These are phyloP conservation scores for Entosphenus tridentatus DNA, from an alignment of 2,113 vertebrate genomes.

Conservation along the genomic window DNA sequence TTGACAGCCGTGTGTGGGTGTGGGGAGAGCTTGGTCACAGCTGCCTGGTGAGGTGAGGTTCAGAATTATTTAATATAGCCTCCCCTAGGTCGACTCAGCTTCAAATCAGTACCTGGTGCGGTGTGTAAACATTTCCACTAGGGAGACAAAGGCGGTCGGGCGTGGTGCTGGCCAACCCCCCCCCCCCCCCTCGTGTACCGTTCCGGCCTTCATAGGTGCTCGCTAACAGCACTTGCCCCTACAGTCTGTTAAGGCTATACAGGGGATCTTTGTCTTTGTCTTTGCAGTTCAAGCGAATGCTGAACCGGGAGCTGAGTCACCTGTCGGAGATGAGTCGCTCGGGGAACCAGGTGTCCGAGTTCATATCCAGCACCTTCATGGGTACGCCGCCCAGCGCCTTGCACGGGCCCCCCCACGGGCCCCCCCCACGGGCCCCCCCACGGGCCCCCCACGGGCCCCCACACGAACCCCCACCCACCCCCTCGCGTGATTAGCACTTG, in stretches of 20 bases:
- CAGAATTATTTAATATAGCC: no score
- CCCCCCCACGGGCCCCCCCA: neutral
- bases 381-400: conserved; percentile 32
- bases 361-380: conserved; percentile 89
- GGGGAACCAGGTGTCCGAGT: conserved; percentile 96
- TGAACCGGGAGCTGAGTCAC: conserved; percentile 85
- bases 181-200: no score
- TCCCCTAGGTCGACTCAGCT: no score
- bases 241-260: no score
- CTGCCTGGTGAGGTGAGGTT: no score
- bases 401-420: neutral
- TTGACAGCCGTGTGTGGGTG: no score
- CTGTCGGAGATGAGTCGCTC: conserved; percentile 97
- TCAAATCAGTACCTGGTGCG: no score
- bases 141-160: no score
- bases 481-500: neutral
- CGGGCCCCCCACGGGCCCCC: neutral
- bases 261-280: conserved; percentile 9
- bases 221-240: no score
- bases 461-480: neutral
- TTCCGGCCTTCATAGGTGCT: neutral
- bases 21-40: no score
- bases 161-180: no score
- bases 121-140: no score
- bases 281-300: conserved; percentile 94